Conservation (phyloP, 2,113 vertebrate species). For the Martes martes region DNA sequence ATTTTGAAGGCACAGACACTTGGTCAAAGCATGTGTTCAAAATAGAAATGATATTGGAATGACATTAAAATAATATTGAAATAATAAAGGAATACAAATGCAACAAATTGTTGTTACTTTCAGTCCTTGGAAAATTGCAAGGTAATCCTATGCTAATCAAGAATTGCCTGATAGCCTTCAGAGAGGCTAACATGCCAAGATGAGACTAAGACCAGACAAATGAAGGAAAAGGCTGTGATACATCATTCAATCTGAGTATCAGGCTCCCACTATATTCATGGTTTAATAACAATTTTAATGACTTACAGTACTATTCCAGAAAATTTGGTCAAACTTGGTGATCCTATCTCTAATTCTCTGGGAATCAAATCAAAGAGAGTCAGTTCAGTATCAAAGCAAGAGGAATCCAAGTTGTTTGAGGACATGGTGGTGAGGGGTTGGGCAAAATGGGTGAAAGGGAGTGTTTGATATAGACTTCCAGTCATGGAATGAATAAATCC, state of each 20-base stretch:
- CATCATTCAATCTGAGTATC: neutral
- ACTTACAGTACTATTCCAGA: neutral
- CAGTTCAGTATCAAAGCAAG: neutral
- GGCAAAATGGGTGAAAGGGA: neutral
- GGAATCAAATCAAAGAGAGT: constrained; percentile 5
- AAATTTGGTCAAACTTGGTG: neutral
- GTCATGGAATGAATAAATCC: neutral
- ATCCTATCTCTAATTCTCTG: neutral
- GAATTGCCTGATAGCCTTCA: neutral
- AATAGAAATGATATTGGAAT: neutral
- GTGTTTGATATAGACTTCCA: neutral
- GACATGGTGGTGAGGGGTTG: neutral
- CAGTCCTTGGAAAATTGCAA: neutral
- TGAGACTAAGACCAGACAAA: neutral
- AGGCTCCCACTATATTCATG: neutral
- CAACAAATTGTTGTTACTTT: neutral
- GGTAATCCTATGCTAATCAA: neutral
- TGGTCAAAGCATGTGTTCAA: neutral
- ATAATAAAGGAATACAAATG: neutral
- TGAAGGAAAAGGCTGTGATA: neutral
- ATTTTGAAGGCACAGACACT: neutral
- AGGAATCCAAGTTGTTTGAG: neutral
- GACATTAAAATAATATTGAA: neutral
- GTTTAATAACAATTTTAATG: neutral
- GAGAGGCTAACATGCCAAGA: neutral